phyloP scores from a whole-genome alignment of 2,888 invertebrate species.

The Sarcophaga rosellei region DNA sequence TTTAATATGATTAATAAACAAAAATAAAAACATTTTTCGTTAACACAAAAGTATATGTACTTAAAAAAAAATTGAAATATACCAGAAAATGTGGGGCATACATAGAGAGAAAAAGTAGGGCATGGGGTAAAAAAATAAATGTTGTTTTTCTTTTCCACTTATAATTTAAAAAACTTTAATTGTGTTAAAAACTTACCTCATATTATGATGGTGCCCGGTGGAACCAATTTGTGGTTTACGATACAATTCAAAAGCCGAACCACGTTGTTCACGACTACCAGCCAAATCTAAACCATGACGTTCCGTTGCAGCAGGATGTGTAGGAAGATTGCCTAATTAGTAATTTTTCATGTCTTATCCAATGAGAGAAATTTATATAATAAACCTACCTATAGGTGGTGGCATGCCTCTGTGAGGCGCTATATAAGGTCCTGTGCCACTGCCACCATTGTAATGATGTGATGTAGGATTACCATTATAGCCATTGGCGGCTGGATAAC shows the following conservation, averaged over 20 bases:
- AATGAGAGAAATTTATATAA: neutral
- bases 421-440: slow-evolving; percentile 79
- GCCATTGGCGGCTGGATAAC: slow-evolving; percentile 74
- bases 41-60: slow-evolving; percentile 76
- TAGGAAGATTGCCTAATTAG: slow-evolving; percentile 78
- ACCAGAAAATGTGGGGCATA: slow-evolving; percentile 26
- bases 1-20: slow-evolving; percentile 71
- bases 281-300: slow-evolving; percentile 85
- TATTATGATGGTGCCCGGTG: slow-evolving; percentile 87
- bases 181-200: slow-evolving; percentile 85
- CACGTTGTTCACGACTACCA: slow-evolving; percentile 93
- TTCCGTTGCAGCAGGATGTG: slow-evolving; percentile 80
- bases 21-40: slow-evolving; percentile 81
- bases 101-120: slow-evolving; percentile 6
- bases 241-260: slow-evolving; percentile 97
- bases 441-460: slow-evolving; percentile 79
- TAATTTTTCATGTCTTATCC: slow-evolving; percentile 11
- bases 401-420: slow-evolving; percentile 80
- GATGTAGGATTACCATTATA: slow-evolving; percentile 77
- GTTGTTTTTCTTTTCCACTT: neutral
- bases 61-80: slow-evolving; percentile 6
- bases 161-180: neutral
- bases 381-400: slow-evolving; percentile 78
- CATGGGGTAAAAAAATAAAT: slow-evolving; percentile 18
- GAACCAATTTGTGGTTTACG: slow-evolving; percentile 88